Percentiles rank a stretch among this genome's conserved stretches.
These are phyloP conservation scores for Esperia sulphurella DNA, from an alignment of 2,888 invertebrate species.

Conservation along the genomic window DNA sequence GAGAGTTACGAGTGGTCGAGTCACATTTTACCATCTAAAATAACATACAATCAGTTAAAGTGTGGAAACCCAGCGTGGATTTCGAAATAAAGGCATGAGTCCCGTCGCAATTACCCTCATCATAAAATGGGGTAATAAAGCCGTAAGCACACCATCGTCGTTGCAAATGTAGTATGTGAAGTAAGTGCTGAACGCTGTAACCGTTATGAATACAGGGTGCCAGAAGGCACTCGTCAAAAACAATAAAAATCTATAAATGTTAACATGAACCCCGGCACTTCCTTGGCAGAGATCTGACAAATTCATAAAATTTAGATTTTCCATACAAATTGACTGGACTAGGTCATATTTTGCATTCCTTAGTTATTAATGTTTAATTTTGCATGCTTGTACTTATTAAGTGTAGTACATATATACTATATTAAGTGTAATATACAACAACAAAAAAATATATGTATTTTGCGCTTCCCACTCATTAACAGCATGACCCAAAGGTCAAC, in stretches of 20 bases:
- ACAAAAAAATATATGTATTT: too few species aligned
- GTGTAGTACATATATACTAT: too few species aligned
- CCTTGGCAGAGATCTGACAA: too few species aligned
- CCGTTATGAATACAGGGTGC: background rate
- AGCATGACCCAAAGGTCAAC: too few species aligned
- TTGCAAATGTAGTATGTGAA: slow-evolving; percentile 1
- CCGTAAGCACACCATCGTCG: slow-evolving; percentile 11
- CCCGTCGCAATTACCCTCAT: slow-evolving; percentile 11
- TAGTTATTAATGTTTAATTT: too few species aligned
- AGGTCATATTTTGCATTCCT: too few species aligned
- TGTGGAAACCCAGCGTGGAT: slow-evolving; percentile 9
- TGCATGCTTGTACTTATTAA: too few species aligned
- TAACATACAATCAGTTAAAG: slow-evolving; percentile 13
- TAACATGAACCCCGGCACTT: too few species aligned
- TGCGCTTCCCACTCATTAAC: too few species aligned
- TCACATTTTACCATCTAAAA: slow-evolving; percentile 10
- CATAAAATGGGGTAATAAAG: slow-evolving; percentile 17
- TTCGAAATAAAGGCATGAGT: slow-evolving; percentile 15
- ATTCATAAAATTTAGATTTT: too few species aligned
- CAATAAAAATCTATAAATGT: background rate
- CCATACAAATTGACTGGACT: too few species aligned
- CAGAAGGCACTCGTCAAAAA: background rate
- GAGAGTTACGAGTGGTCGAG: slow-evolving; percentile 5
- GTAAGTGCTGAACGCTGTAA: background rate
- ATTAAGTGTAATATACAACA: too few species aligned